Base-by-base conservation (phyloP, 2,797 vertebrate species). In the Sparidentex hasta region DNA sequence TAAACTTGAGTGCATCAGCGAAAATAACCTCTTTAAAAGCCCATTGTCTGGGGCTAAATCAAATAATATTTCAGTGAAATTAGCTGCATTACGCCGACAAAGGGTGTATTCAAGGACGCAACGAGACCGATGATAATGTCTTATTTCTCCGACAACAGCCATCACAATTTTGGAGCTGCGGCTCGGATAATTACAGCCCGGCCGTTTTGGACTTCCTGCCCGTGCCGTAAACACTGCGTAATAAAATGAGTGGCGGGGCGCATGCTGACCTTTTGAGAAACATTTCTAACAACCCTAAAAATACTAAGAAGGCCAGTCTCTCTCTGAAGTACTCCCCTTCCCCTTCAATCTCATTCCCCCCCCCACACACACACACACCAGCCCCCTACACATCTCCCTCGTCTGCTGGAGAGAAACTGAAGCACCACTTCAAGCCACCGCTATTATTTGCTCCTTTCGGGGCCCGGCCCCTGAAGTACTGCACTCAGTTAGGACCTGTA, bases 401-500 rank as follows among this genome's bases (percentile, higher is more conserved):
- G 79, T 92, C 84, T 91, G 82, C 88, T 83, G 79, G 86, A 90
- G 88, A 90, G 88, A 91, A 81, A 84, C 88, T 91, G 87, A 93
- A 92, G 90, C 90, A 94, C 89, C 87, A 91, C 93, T 94, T 88
- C 90, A 86, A 77, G 81, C 83, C 85, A 7, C 74, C 63, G 74
- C 87, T 89, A 89, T 93, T 93, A 92, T 92, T 92, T 92, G 90
- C 80, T 87, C 87, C 84, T 89, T 91, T 89, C 79, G 85, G 81
- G 87, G 82, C 85, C 86, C 77, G 78, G 88, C 86, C 88, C 90
- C 91, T 94, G 93, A 94, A 95, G 94, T 93, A 93, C 88, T 92
- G 93, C 93, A 95, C 92, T 95, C 94, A 91, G 92, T 96, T 93
- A 94, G 93, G 93, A 93, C 93, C 90, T 94, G 91, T 96, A 95